Evolutionary conservation across 2,113 vertebrate species (phyloP), one percentile per base, ranked within the genome.

Genomic region (Ceratotherium simum): DNA sequence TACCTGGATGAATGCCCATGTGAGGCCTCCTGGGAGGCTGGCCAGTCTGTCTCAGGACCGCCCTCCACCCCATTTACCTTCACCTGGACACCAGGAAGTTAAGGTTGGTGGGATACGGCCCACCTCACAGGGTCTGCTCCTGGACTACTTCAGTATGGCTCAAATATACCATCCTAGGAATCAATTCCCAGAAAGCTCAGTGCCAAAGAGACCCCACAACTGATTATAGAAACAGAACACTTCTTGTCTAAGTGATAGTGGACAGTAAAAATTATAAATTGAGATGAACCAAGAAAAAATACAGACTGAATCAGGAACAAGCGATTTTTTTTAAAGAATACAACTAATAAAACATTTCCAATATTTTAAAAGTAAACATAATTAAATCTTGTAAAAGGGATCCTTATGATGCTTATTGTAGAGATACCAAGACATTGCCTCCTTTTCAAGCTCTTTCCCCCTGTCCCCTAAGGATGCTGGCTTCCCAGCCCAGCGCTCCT

Each of bases 241-340:
- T 46, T 17, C 1, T 36, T 36, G 14, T 36, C 21, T 2, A 54
- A 6, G 33, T 18, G 21, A 69, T 7, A 14, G 5, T 3, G 2
- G 33, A 7, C 21, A 12, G 13, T 48, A 18, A 27, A 69, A 23
- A 36, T 11, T 13, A 54, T 23, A 54, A 86, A 51, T 13, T 9
- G 4, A 2, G 39, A 54, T 11, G 16, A 70, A 36, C 46, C 21
- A 69, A 86, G 64, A 67, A 51, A 51, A n/a, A 67, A 51, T 16
- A 33, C 42, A 83, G 62, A 84, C 42, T 1, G 1, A 7, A 64
- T 67, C 11, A 31, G 69, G 85, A 73, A 73, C 33, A 39, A 42
- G 69, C 42, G n/a, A 56, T 72, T 58, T 72, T 72, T 73, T 56
- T 58, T 64, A 64, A 39, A 51, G 23, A 69, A 33, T 48, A 8